Base-by-base conservation (phyloP, 2,797 vertebrate species). In the Neopelma chrysocephalum region DNA sequence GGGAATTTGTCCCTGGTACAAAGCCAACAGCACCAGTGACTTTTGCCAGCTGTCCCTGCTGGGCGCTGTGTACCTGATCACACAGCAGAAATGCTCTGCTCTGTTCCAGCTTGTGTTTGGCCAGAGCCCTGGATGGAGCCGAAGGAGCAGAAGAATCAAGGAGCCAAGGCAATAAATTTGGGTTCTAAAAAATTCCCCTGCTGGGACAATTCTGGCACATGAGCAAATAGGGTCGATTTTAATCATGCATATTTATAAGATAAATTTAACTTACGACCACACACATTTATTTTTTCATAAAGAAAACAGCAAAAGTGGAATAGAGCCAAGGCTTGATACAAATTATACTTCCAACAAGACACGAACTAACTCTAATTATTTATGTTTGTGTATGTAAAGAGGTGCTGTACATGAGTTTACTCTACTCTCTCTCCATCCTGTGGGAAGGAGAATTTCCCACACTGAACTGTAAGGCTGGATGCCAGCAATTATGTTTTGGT, bases 211-310 rank as follows among this genome's bases (percentile, higher is more conserved):
- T 68, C 42, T 94, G 95, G 85, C 82, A 76, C 15, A n/a, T 5
- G 25, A 96, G 82, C 58, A 92, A 82, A 71, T 16, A 58, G 42
- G 69, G 79, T 71, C 0, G 1, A 89, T 91, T 85, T 82, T 89
- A 85, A 80, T 82, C 4, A 0, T 19, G 61, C 10, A 5, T 82
- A 73, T 89, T 95, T 93, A n/a, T 68, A 92, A 73, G n/a, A 62
- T 22, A 83, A 85, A 87, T 80, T 51, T 77, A 90, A 93, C 89
- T 89, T 82, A 73, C 0, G 31, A 69, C 87, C 94, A 95, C 87
- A 92, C 62, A 57, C 83, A 78, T 88, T 81, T 94, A 64, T 81
- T 86, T 91, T 95, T 93, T 78, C 76, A 72, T 57, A 83, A 91
- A 91, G 76, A 91, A 94, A 93, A 81, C 57, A 90, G 61, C 15